Evolutionary conservation across 2,113 vertebrate genomes (phyloP), one percentile per base, ranked within the genome.

Genomic region (Cyanistes caeruleus): DNA sequence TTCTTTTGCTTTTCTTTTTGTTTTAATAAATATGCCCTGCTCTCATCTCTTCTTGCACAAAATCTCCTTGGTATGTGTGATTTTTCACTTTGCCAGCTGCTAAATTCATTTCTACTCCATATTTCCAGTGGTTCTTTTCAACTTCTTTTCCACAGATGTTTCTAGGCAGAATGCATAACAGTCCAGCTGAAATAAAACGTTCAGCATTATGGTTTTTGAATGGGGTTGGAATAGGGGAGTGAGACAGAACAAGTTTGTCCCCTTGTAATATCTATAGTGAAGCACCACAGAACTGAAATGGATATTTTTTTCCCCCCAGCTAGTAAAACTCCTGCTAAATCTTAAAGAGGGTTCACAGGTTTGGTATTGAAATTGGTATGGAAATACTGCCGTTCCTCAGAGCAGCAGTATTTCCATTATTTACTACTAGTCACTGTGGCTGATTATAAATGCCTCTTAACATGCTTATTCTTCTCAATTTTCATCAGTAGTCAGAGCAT

Each of bases 371-470:
- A 33, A n/a, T n/a, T n/a, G n/a, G n/a, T n/a, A n/a, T n/a, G n/a
- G n/a, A n/a, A n/a, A n/a, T n/a, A n/a, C n/a, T n/a, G n/a, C n/a
- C 87, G 84, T 83, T 77, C 76, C 87, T 92, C 86, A 62, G 65
- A 80, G 76, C 64, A 83, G n/a, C 33, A 86, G 17, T 56, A 75
- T 67, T 93, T 94, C 93, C 92, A 67, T 88, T 88, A 82, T 92
- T 82, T 95, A 78, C 73, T 64, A 76, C 28, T 63, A 89, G 60
- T 79, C 52, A 70, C 20, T 41, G 39, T 77, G 22, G 14, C 69
- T 89, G 73, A 75, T 85, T 93, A 89, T 82, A 95, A 94, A 94
- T 91, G 77, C 80, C 53, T 87, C 56, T 94, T 89, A 90, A 59
- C 44, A 93, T 84, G 65, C 77, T 84, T 93, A 91, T 84, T 91